Evolutionary conservation across 2,888 invertebrate species (phyloP), one percentile per base, ranked within the genome.

Genomic region (Drosophila conformis): DNA sequence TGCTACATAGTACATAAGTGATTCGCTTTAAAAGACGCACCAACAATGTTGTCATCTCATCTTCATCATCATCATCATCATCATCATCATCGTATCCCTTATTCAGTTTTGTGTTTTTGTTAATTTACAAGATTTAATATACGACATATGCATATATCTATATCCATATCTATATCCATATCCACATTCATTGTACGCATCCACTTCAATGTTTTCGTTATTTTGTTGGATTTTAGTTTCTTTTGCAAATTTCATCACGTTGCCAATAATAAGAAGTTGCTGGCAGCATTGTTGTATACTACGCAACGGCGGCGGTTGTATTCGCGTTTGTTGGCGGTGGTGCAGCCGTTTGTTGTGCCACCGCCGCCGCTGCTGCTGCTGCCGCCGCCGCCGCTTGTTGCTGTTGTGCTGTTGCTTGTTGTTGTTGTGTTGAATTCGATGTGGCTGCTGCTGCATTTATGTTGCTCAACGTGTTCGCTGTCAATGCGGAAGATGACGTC

Each of bases 251-350:
- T 63, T 69, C 75, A 73, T 76, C 76, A 46, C 61, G 61, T 69
- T 82, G 82, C 83, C 85, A 90, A 86, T 87, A 83, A 80, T 85
- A 78, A 38, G 81, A 81, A 72, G 83, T 68, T 66, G 78, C 87
- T 83, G 91, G 90, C 82, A 91, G 78, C 87, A 91, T 92, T 82
- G 91, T 87, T 73, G 89, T 92, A 82, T 93, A 93, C 93, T 93
- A 93, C 93, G 93, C 93, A 93, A 93, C 93, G 77, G 93, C 93
- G 71, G 93, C 92, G 40, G 93, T 93, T 66, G 93, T 93, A 74
- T 91, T 83, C 56, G 83, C 63, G 80, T 76, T 79, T 66, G 91
- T 80, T 80, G 87, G 88, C 59, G 90, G 87, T 60, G 89, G 87
- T 62, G 90, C 83, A 69, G 89, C 73, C 57, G 77, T 56, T n/a